Evolutionary conservation across 2,797 vertebrate genomes (phyloP).

Genomic region (Anguilla anguilla): DNA sequence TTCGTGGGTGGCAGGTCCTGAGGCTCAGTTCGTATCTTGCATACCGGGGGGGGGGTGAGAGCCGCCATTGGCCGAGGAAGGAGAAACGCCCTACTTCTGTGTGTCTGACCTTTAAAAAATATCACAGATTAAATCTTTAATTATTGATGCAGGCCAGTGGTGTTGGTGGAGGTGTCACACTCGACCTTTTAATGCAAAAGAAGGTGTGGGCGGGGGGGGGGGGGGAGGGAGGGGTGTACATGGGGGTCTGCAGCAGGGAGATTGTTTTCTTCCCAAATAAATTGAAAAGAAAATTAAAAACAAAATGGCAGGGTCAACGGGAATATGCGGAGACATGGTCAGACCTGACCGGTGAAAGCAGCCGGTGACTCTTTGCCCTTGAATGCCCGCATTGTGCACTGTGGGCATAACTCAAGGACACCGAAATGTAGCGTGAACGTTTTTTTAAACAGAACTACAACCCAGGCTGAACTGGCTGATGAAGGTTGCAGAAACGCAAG

Average conservation of each 20-base stretch:
- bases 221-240: background rate
- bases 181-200: constrained; percentile 69
- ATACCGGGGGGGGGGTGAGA: background rate
- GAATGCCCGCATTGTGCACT: background rate
- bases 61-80: background rate
- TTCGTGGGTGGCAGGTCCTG: no score
- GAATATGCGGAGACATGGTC: background rate
- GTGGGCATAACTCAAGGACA: no score
- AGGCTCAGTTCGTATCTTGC: background rate
- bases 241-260: background rate
- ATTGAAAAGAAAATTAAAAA: background rate
- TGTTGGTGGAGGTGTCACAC: constrained; percentile 70
- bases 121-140: constrained; percentile 94
- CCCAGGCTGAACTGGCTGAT: no score
- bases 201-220: background rate
- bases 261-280: constrained; percentile 15
- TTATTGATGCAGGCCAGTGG: constrained; percentile 86
- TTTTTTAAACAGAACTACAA: no score
- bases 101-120: constrained; percentile 90
- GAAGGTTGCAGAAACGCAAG: no score
- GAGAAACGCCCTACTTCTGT: constrained; percentile 37
- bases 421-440: no score
- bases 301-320: background rate
- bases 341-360: background rate
- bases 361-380: background rate